Base-by-base conservation (phyloP, 2,797 vertebrate species). In the Kryptolebias ocellatus region DNA sequence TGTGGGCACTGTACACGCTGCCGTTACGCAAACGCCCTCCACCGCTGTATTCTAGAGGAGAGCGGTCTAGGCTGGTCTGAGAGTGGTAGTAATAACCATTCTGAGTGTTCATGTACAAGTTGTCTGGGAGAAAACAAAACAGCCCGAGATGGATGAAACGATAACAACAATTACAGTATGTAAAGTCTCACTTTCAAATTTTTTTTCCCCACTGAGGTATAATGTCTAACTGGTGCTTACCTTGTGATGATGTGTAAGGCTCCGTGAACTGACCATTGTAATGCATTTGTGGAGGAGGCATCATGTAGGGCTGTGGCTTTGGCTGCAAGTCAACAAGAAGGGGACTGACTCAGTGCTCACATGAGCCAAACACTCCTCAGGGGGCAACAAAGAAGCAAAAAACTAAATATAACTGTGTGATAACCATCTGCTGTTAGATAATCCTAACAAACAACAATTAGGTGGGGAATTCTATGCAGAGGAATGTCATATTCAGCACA, bases 31-130 rank as follows among this genome's bases (percentile, higher is more conserved):
- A 94, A 55, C 97, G 93, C 49, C 89, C 92, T 16, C 89, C 91
- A 0, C 86, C 76, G 18, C 78, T 85, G 86, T 97, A 95, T 74
- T 99, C 98, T 0, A 96, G 86, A 5, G 97, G 96, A 12, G 95
- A 74, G 86, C 95, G 93, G 74, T 99, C 98, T 86, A 99, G 83
- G 82, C 98, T 99, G 70, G 96, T 99, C 92, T 98, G 98, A 53
- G 98, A 99, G 88, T 98, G 98, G 86, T 96, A 98, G 82, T 96
- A 99, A 87, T 94, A 98, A 70, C 96, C 97, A 0, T 99, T 98
- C 91, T 99, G 96, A 88, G 74, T 97, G 94, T 94, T 95, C 90
- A 96, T 91, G 91, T 98, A 98, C 71, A 99, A 94, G 90, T 98
- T 99, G 89, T 99, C 98, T 99, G 93, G 4, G 12, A 80, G 45